A percentile compares a stretch with the other conserved stretches of the same genome.
These are phyloP conservation scores for Penelope pileata DNA, from an alignment of 2,113 vertebrate genomes.

Conservation along the genomic window DNA sequence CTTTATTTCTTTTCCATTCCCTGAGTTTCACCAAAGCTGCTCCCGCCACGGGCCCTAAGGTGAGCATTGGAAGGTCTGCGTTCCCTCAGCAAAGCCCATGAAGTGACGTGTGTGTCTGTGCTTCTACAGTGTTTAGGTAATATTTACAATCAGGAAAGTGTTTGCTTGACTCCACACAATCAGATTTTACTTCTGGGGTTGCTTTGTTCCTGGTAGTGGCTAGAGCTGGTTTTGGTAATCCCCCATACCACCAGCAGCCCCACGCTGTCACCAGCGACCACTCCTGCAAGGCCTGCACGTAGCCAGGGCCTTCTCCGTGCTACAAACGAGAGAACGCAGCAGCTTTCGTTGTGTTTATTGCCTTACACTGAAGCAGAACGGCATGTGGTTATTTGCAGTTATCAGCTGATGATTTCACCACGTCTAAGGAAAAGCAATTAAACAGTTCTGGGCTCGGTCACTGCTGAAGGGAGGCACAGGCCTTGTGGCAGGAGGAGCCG, in stretches of 20 bases:
- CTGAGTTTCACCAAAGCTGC: not conserved
- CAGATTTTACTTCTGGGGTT: not conserved
- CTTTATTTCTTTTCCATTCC: not conserved
- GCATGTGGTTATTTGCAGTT: not conserved
- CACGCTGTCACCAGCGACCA: not conserved
- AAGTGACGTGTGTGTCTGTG: not conserved
- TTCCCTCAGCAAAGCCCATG: not conserved
- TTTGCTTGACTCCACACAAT: not conserved
- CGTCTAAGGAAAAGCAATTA: not conserved
- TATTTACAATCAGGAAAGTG: not conserved
- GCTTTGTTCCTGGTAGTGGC: not conserved
- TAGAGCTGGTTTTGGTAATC: not conserved
- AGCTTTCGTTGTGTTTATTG: constrained; percentile 47
- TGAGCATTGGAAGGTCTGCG: not conserved
- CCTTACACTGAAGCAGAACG: not conserved
- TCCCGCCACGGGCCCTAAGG: not conserved
- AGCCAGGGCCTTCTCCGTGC: rapidly evolving
- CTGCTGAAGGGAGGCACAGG: not conserved
- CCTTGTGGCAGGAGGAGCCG: not conserved
- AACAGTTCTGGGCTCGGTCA: not conserved
- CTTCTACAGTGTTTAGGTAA: not conserved
- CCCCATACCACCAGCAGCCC: not conserved
- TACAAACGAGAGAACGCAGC: not conserved
- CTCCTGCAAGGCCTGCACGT: not conserved
- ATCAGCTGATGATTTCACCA: constrained; percentile 5